These are phyloP conservation scores for Coreius guichenoti DNA, from an alignment of 2,797 vertebrate species.

Conservation along the genomic window DNA sequence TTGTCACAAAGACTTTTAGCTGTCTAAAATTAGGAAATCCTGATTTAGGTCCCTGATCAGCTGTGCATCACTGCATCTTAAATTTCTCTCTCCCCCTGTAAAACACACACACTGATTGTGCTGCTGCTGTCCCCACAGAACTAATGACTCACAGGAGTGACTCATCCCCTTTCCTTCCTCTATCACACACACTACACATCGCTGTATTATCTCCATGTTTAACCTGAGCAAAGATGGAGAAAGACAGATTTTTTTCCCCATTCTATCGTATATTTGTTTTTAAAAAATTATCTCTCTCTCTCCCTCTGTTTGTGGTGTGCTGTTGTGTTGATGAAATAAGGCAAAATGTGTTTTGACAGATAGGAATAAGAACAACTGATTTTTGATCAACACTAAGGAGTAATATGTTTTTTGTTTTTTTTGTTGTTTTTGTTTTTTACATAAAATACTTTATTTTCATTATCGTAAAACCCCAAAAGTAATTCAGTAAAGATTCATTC, in stretches of 20 bases:
- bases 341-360: neutral
- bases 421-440: neutral
- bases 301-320: neutral
- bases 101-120: conserved; percentile 56
- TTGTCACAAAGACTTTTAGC: neutral
- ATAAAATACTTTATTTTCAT: neutral
- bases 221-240: conserved; percentile 79
- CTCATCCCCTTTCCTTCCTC: conserved; percentile 69
- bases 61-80: conserved; percentile 57
- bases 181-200: conserved; percentile 72
- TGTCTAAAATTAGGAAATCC: conserved; percentile 35
- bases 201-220: conserved; percentile 77
- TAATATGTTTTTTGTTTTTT: neutral
- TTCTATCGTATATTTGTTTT: conserved; percentile 13
- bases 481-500: neutral
- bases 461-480: neutral
- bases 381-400: neutral
- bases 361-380: neutral
- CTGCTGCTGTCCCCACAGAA: conserved; percentile 66
- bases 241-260: conserved; percentile 59
- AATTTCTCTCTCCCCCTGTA: conserved; percentile 65
- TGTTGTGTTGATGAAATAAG: conserved; percentile 5
- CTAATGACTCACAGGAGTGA: conserved; percentile 84
- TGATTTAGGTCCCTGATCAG: conserved; percentile 62
- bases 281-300: too few species aligned